A percentile compares a stretch with the other conserved stretches of the same genome.
Conservation (phyloP, 2,888 invertebrate genomes). For the Saturnia japonica region DNA sequence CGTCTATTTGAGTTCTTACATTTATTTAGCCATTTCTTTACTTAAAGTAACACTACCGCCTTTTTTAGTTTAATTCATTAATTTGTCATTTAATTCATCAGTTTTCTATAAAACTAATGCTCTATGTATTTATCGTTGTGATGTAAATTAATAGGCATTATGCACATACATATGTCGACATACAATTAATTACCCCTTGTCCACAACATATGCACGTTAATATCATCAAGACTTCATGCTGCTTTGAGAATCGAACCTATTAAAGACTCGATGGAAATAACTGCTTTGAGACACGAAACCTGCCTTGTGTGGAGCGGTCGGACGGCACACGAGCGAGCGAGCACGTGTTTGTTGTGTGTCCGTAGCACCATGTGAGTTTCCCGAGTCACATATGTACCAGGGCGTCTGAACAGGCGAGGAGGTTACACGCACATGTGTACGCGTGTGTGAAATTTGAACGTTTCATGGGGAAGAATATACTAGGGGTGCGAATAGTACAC, state of each 20-base stretch:
- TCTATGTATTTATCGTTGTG: background rate
- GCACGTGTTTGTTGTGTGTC: constrained; percentile 45
- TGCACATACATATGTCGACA: background rate
- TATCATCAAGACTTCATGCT: too few species aligned
- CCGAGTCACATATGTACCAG: constrained; percentile 76
- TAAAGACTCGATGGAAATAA: background rate
- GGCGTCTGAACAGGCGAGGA: constrained; percentile 51
- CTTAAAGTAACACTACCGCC: too few species aligned
- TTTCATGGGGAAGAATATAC: background rate
- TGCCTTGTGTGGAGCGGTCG: background rate
- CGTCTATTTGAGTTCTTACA: too few species aligned
- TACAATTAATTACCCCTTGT: background rate
- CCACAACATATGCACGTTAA: background rate
- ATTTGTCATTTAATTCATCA: background rate
- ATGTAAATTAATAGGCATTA: background rate
- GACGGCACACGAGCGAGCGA: constrained; percentile 39
- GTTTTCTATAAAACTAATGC: background rate
- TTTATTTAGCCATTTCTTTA: too few species aligned
- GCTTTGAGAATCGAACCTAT: too few species aligned
- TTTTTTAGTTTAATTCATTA: too few species aligned
- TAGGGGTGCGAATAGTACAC: background rate
- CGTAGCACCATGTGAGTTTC: constrained; percentile 73
- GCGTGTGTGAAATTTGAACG: constrained; percentile 14
- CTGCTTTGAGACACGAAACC: background rate
- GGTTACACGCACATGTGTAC: constrained; percentile 49